Evolutionary conservation across 2,113 vertebrate genomes (phyloP), one percentile per base, ranked within the genome.

Genomic region (Passer domesticus): DNA sequence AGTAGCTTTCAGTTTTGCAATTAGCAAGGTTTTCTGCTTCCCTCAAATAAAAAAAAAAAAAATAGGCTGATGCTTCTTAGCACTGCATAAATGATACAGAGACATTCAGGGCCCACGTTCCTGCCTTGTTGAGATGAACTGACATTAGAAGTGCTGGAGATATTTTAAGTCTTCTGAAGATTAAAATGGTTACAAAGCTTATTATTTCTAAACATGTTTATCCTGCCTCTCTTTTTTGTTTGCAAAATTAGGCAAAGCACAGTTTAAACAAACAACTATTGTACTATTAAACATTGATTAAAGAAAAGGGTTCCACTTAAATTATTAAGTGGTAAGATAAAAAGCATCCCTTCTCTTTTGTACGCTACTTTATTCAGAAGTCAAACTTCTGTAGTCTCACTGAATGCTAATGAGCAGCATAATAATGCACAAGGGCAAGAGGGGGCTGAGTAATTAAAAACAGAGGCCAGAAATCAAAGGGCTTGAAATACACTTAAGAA

Each of bases 371-470:
- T 96, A 97, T 97, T 97, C 94, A 86, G 95, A 97, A 97, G 95
- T 96, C 93, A 97, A 97, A 97, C 96, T 97, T 97, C 95, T 96
- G 77, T 77, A 96, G 83, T 87, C 88, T 96, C 94, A 24, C 46
- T 89, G 96, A 97, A 97, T 93, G 94, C 95, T 98, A 97, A 98
- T 97, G 96, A 97, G 95, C 60, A 89, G 68, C 89, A 96, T 97
- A 95, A 97, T 97, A 96, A 97, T 91, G 95, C 88, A 94, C 93
- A 97, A 96, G 94, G 94, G 92, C 96, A 95, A 97, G 96, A 97
- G 90, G 92, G 63, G 68, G 93, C 93, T 95, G 96, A 97, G 97
- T 97, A 94, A 98, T 98, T 97, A 97, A 97, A 96, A 96, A 96
- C 95, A 97, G 95, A 98, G 93, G 92, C 94, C 95, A 96, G 96